Percentiles rank a stretch among this genome's conserved stretches.
Conservation (phyloP, 2,888 invertebrate species). For the Thecocarcelia acutangulata region DNA sequence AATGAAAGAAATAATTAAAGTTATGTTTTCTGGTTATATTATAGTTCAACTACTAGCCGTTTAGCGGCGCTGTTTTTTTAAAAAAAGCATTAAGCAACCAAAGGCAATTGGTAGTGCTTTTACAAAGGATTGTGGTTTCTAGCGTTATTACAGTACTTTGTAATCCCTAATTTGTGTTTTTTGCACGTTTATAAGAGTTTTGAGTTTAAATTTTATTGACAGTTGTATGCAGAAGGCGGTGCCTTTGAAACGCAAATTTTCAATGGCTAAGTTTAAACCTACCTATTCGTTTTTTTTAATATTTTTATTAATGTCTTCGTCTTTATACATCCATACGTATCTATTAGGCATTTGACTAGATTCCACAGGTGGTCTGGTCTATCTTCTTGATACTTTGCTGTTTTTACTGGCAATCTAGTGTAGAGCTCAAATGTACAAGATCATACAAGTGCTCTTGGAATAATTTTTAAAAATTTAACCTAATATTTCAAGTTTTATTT, state of each 20-base stretch:
- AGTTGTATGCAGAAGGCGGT: conserved; percentile 65
- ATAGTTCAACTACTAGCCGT: conserved; percentile 73
- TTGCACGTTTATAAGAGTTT: background rate
- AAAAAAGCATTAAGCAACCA: background rate
- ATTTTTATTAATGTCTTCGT: conserved; percentile 18
- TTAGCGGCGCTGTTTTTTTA: conserved; percentile 70
- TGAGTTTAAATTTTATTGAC: conserved; percentile 39
- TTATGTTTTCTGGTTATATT: conserved; percentile 13
- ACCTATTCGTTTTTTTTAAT: background rate
- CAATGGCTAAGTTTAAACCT: conserved; percentile 12
- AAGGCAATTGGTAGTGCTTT: background rate
- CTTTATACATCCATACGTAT: too few relatives aligned
- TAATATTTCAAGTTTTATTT: too few relatives aligned
- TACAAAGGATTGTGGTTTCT: conserved; percentile 30
- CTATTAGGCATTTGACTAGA: too few relatives aligned
- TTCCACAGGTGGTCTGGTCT: conserved; percentile 53
- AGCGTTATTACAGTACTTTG: conserved; percentile 27
- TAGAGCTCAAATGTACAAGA: too few relatives aligned
- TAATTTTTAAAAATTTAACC: too few relatives aligned
- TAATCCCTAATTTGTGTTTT: conserved; percentile 28
- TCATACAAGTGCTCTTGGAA: too few relatives aligned
- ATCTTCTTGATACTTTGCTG: conserved; percentile 63
- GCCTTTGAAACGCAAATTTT: conserved; percentile 20
- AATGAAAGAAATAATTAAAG: conserved; percentile 32
- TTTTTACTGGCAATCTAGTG: too few relatives aligned